These are phyloP conservation scores for Tenthredo amoena DNA, from an alignment of 2,888 invertebrate species.

Conservation along the genomic window DNA sequence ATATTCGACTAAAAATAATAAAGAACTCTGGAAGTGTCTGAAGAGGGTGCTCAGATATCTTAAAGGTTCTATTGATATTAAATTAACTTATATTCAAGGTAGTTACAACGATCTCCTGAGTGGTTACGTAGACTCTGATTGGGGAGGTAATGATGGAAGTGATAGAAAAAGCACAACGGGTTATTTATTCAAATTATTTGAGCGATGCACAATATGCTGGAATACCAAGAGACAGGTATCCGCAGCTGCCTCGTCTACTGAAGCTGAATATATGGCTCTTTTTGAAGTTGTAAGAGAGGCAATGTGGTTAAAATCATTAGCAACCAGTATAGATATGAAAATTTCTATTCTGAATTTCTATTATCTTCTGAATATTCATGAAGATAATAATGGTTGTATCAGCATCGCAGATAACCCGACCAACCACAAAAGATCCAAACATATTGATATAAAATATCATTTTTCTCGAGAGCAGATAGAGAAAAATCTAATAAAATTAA, in stretches of 20 bases:
- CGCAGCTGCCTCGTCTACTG: constrained; percentile 60
- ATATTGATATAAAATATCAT: constrained; percentile 69
- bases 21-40: background rate
- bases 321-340: constrained; percentile 61
- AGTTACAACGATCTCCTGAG: background rate
- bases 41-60: constrained; percentile 19
- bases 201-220: constrained; percentile 60
- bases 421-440: constrained; percentile 65
- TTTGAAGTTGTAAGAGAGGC: constrained; percentile 68
- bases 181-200: constrained; percentile 57
- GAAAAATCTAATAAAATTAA: constrained; percentile 78
- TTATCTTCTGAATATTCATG: too few relatives aligned
- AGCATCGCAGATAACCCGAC: constrained; percentile 67
- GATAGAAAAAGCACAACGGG: constrained; percentile 57
- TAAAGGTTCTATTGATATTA: background rate
- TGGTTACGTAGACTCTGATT: constrained; percentile 19
- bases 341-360: too few relatives aligned
- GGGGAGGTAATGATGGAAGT: background rate
- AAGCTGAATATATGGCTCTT: constrained; percentile 61
- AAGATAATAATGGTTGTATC: constrained; percentile 71
- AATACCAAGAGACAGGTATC: constrained; percentile 61
- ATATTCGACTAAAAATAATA: background rate
- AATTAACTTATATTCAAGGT: background rate
- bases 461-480: constrained; percentile 61
- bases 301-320: constrained; percentile 67